Evolutionary conservation across 2,888 invertebrate species (phyloP).

Genomic region (Mesochorus sp.): DNA sequence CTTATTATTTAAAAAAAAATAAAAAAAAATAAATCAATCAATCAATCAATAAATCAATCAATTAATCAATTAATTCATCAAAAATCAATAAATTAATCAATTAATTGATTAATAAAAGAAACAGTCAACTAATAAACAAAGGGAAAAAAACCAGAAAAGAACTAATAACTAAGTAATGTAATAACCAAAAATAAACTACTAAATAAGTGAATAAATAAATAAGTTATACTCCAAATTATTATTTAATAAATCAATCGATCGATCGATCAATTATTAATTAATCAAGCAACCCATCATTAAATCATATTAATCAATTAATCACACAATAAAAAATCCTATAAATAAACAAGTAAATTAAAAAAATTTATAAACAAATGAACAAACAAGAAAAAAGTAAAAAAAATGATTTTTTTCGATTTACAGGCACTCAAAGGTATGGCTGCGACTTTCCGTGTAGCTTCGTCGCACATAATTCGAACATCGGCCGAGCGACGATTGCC

Average conservation of each 20-base stretch:
- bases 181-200: too few species aligned
- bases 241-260: neutral
- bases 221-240: neutral
- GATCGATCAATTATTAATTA: constrained; percentile 1
- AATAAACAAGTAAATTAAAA: too few species aligned
- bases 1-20: neutral
- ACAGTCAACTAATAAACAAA: too few species aligned
- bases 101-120: too few species aligned
- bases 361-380: too few species aligned
- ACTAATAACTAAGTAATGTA: too few species aligned
- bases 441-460: constrained; percentile 94
- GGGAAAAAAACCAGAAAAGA: too few species aligned
- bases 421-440: constrained; percentile 97
- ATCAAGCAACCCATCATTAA: too few species aligned
- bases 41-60: neutral
- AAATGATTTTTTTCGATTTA: constrained; percentile 35
- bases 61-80: neutral
- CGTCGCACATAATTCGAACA: constrained; percentile 92
- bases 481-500: constrained; percentile 94
- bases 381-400: too few species aligned
- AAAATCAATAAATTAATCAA: too few species aligned
- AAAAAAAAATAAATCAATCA: neutral
- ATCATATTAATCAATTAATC: too few species aligned
- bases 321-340: too few species aligned
- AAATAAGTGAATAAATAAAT: neutral